These are phyloP conservation scores for Apodemia hepburni DNA, from an alignment of 2,888 invertebrate genomes.

Conservation along the genomic window DNA sequence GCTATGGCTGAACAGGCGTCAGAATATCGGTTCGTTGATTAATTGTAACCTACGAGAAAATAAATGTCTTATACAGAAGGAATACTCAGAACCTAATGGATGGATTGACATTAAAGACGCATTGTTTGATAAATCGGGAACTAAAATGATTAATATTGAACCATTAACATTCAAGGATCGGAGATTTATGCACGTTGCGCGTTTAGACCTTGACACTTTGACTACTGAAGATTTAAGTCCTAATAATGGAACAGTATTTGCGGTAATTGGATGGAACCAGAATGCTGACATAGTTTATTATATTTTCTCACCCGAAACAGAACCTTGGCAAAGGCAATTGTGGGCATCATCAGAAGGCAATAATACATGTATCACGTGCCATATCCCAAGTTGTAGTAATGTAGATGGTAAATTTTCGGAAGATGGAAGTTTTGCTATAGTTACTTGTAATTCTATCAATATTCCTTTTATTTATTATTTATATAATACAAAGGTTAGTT, in stretches of 20 bases:
- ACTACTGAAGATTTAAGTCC: conserved; percentile 68
- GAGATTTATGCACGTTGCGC: conserved; percentile 67
- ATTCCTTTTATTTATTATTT: conserved; percentile 64
- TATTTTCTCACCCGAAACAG: conserved; percentile 80
- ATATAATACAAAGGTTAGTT: conserved; percentile 62
- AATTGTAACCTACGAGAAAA: conserved; percentile 74
- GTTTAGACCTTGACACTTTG: conserved; percentile 50
- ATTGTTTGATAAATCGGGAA: conserved; percentile 66
- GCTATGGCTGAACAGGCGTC: conserved; percentile 92
- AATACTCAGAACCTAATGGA: conserved; percentile 80
- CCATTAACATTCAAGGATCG: conserved; percentile 51
- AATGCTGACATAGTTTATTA: conserved; percentile 82
- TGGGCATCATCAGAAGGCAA: conserved; percentile 77
- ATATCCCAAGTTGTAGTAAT: conserved; percentile 82
- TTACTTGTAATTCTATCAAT: conserved; percentile 57
- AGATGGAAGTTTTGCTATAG: conserved; percentile 50
- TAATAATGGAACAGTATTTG: conserved; percentile 80
- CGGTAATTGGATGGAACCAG: conserved; percentile 82
- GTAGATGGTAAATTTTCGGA: conserved; percentile 81
- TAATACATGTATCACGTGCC: conserved; percentile 82
- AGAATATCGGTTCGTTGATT: conserved; percentile 84
- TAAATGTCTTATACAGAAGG: conserved; percentile 59
- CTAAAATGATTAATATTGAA: conserved; percentile 64
- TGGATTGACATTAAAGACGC: conserved; percentile 85
- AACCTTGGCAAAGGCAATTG: conserved; percentile 87